Percentiles rank a stretch among this genome's conserved stretches.
phyloP scores from a whole-genome alignment of 2,888 invertebrate genomes.

The Eupithecia vulgata region DNA sequence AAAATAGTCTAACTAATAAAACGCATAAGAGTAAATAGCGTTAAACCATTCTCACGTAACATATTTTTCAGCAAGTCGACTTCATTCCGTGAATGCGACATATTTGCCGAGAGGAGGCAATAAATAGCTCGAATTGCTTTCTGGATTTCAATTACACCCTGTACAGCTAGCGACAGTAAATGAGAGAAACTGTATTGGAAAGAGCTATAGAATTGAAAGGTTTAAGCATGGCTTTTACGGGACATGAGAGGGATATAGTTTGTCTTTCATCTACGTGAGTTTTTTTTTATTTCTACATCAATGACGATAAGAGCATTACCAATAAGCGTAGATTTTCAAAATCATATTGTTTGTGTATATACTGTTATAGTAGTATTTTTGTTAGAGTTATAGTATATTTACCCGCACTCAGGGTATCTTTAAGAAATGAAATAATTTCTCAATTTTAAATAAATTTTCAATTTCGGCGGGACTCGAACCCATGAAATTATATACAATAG shows the following conservation, averaged over 20 bases:
- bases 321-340: not conserved
- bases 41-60: not conserved
- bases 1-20: too few relatives aligned
- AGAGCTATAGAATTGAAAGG: conserved; percentile 7
- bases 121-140: conserved; percentile 12
- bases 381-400: too few relatives aligned
- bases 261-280: not conserved
- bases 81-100: conserved; percentile 12
- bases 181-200: conserved; percentile 1
- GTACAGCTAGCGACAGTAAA: conserved; percentile 9
- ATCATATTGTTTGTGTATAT: too few relatives aligned
- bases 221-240: not conserved
- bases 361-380: too few relatives aligned
- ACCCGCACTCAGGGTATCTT: too few relatives aligned
- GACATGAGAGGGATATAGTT: not conserved
- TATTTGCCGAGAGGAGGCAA: conserved; percentile 9
- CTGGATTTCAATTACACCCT: conserved; percentile 14
- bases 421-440: too few relatives aligned
- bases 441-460: too few relatives aligned
- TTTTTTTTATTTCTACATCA: not conserved
- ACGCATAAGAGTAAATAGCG: not conserved
- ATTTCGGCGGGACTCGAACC: too few relatives aligned
- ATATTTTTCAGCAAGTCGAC: conserved; percentile 9
- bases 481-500: too few relatives aligned
- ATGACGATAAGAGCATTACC: not conserved